Conservation (phyloP, 2,888 invertebrate genomes). For the Kuschelorhynchus macadamiae region DNA sequence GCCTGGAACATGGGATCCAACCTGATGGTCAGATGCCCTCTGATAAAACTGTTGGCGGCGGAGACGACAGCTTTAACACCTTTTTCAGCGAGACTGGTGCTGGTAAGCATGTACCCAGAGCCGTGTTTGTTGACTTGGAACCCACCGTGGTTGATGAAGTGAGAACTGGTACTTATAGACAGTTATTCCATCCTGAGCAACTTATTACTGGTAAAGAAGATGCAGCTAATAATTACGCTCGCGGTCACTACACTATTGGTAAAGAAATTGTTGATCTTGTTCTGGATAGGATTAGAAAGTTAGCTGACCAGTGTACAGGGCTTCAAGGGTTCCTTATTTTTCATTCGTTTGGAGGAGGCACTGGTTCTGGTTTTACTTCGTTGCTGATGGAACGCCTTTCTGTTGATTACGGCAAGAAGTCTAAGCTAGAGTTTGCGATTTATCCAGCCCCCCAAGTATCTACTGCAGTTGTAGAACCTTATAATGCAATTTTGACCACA, state of each 20-base stretch:
- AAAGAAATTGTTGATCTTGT: constrained; percentile 81
- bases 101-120: constrained; percentile 85
- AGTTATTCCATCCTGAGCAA: constrained; percentile 82
- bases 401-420: constrained; percentile 90
- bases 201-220: constrained; percentile 87
- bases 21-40: constrained; percentile 73
- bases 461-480: constrained; percentile 82
- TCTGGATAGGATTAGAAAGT: constrained; percentile 77
- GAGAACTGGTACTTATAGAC: constrained; percentile 53
- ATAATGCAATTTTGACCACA: constrained; percentile 91
- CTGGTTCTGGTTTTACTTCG: constrained; percentile 82
- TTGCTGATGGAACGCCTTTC: constrained; percentile 76
- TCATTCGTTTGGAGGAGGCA: constrained; percentile 82
- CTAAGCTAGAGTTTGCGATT: constrained; percentile 82
- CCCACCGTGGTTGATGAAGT: constrained; percentile 84
- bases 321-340: constrained; percentile 77
- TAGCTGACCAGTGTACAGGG: constrained; percentile 76
- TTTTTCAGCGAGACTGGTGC: constrained; percentile 74
- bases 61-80: constrained; percentile 67
- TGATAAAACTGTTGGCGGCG: constrained; percentile 48
- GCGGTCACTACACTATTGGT: constrained; percentile 86
- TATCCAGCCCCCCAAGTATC: constrained; percentile 86
- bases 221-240: constrained; percentile 87
- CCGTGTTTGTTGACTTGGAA: constrained; percentile 88
- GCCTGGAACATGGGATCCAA: constrained; percentile 82